Conservation (phyloP, 2,113 vertebrate genomes). For the Capra hircus region DNA sequence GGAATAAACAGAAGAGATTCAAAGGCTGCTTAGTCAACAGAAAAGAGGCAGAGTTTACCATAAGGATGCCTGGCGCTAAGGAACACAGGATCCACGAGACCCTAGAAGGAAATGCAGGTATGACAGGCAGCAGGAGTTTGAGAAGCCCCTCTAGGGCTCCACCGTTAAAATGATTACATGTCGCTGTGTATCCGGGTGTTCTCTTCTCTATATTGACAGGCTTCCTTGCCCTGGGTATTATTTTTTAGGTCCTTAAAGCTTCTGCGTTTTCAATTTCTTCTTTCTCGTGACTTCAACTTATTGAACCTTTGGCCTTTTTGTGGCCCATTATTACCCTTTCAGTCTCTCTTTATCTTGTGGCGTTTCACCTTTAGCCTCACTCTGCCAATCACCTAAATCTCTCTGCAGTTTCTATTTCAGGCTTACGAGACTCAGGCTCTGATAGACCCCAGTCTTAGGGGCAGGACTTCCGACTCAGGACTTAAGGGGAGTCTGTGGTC, state of each 20-base stretch:
- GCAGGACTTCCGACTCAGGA: background rate
- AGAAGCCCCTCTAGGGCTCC: background rate
- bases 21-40: background rate
- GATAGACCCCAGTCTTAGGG: background rate
- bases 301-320: background rate
- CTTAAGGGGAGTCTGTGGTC: background rate
- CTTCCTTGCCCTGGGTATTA: background rate
- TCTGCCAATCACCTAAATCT: background rate
- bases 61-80: background rate
- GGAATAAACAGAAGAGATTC: background rate
- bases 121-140: background rate
- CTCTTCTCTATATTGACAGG: background rate
- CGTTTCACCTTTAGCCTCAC: background rate
- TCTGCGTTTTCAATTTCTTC: background rate
- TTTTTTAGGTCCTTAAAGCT: background rate
- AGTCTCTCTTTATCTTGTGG: background rate
- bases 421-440: background rate
- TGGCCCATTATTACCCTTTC: background rate
- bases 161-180: rapidly evolving
- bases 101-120: background rate
- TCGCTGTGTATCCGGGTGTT: rapidly evolving
- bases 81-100: background rate
- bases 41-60: background rate
- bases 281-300: background rate
- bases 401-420: background rate